Evolutionary conservation across 2,888 invertebrate species (phyloP).

Genomic region (Dynastes hyllus): DNA sequence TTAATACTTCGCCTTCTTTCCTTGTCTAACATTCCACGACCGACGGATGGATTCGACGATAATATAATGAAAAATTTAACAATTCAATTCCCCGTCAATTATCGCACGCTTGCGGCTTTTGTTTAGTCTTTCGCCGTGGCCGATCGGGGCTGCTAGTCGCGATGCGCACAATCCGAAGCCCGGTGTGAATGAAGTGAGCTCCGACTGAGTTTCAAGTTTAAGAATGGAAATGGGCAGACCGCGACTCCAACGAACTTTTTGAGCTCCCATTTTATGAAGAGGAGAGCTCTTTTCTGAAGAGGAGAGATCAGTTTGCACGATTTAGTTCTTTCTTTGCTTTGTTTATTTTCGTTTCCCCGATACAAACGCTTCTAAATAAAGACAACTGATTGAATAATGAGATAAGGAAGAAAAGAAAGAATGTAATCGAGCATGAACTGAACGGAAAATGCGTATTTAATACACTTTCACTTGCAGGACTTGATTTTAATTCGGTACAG

Average conservation of each 20-base stretch:
- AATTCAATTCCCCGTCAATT: slow-evolving; percentile 38
- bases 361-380: too few species aligned
- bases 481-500: too few species aligned
- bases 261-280: too few species aligned
- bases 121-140: slow-evolving; percentile 30
- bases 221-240: background rate
- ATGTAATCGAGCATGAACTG: too few species aligned
- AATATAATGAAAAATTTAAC: slow-evolving; percentile 26
- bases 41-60: slow-evolving; percentile 1
- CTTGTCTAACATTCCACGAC: background rate
- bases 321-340: slow-evolving; percentile 2
- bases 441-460: too few species aligned
- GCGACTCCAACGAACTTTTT: background rate
- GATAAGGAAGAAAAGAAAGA: too few species aligned
- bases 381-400: too few species aligned
- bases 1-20: background rate
- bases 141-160: background rate
- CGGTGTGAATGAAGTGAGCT: background rate
- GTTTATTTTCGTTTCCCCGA: too few species aligned
- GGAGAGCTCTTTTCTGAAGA: too few species aligned
- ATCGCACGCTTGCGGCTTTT: slow-evolving; percentile 33
- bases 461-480: too few species aligned
- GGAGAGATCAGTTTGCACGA: background rate
- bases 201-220: background rate
- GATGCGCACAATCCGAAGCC: background rate